These are phyloP conservation scores for Theonella swinhoei DNA, from an alignment of 37 sponge, comb jelly and placozoan genomes.

Conservation along the genomic window DNA sequence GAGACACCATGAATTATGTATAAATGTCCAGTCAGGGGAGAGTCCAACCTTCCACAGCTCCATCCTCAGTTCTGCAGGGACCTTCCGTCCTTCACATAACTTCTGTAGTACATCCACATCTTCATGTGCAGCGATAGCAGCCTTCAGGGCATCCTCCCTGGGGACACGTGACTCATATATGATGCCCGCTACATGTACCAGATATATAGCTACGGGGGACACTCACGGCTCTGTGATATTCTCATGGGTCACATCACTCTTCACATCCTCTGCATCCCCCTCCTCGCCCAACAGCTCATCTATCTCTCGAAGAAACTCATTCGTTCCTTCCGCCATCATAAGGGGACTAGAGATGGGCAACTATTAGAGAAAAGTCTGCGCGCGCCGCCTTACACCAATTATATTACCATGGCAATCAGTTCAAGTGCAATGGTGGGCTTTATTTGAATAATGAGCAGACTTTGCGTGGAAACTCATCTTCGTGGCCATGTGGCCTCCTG, in stretches of 20 bases:
- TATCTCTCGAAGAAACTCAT: slow-evolving; percentile 69
- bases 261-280: neutral
- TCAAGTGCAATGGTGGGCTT: neutral
- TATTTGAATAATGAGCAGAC: neutral
- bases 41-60: slow-evolving; percentile 74
- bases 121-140: slow-evolving; percentile 51
- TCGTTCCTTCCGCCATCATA: slow-evolving; percentile 18
- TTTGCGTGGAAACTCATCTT: slow-evolving; percentile 16
- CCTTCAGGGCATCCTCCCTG: slow-evolving; percentile 33
- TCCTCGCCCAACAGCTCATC: slow-evolving; percentile 45
- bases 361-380: slow-evolving; percentile 13
- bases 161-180: neutral
- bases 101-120: slow-evolving; percentile 44
- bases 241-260: neutral
- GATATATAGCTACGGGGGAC: too few species aligned
- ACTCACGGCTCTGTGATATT: neutral
- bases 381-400: neutral
- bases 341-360: neutral
- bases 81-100: slow-evolving; percentile 36
- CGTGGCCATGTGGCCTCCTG: slow-evolving; percentile 53
- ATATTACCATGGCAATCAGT: slow-evolving; percentile 1
- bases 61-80: slow-evolving; percentile 53
- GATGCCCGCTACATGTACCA: too few species aligned
- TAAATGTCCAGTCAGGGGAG: neutral
- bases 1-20: neutral